Conservation (phyloP, 2,113 vertebrate species). For the Lamprotornis superbus region DNA sequence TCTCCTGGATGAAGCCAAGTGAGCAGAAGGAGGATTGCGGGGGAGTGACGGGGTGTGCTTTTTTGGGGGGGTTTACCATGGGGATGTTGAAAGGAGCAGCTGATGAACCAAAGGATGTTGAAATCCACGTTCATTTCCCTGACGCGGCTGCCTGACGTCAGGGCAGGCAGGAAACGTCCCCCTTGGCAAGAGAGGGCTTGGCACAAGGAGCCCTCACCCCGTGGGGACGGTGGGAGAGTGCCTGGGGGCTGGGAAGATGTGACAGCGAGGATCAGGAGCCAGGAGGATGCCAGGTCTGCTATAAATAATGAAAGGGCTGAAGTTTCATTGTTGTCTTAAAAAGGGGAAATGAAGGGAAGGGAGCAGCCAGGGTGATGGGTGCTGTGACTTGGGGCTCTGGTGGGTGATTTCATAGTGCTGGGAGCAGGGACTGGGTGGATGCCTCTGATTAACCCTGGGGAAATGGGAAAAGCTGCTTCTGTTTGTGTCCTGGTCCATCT, state of each 20-base stretch:
- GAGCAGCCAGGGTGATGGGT: not conserved
- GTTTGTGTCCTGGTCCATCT: not conserved
- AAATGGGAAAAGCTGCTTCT: not conserved
- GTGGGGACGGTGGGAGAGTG: fast-evolving
- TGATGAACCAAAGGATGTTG: conserved; percentile 5
- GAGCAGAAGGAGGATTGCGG: not conserved
- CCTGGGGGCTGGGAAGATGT: not conserved
- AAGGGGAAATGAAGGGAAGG: not conserved
- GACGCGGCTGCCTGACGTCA: not conserved
- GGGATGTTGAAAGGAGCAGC: conserved; percentile 49
- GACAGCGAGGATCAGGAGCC: not conserved
- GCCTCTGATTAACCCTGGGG: not conserved
- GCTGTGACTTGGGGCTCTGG: not conserved
- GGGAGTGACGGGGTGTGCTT: conserved; percentile 31
- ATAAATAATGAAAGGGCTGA: not conserved
- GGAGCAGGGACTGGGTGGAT: fast-evolving
- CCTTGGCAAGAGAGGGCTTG: not conserved
- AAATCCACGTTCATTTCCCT: not conserved
- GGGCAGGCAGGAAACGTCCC: not conserved
- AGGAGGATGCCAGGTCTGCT: not conserved
- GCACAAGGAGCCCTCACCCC: not conserved
- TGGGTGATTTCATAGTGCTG: not conserved
- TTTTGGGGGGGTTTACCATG: not conserved
- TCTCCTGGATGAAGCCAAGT: not conserved
- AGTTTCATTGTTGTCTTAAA: not conserved